Evolutionary conservation across 1,140 invertebrate species (phyloP).

Genomic region (Nebria ingens): DNA sequence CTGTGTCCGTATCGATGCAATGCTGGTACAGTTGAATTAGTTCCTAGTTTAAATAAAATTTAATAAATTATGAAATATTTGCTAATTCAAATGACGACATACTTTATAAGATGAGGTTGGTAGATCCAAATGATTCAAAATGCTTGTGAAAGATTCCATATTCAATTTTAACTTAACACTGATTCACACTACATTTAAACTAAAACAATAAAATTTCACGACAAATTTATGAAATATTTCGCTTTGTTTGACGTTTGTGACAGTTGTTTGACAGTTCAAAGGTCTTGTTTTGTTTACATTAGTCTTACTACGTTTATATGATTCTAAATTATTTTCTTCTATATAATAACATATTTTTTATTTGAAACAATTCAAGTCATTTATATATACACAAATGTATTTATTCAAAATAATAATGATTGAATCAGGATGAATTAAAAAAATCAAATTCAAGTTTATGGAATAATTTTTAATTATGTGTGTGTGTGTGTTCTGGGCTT

Average conservation of each 20-base stretch:
- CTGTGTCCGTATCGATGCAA: background rate
- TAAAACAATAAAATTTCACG: too few relatives aligned
- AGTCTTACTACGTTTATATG: background rate
- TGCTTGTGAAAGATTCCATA: background rate
- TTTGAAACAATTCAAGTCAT: too few relatives aligned
- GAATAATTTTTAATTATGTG: too few relatives aligned
- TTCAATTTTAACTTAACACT: background rate
- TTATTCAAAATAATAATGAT: too few relatives aligned
- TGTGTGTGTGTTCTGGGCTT: too few relatives aligned
- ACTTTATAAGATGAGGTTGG: background rate
- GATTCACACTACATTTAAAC: too few relatives aligned
- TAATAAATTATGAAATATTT: background rate
- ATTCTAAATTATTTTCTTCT: too few relatives aligned
- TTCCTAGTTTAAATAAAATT: background rate
- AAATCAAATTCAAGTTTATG: too few relatives aligned
- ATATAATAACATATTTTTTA: too few relatives aligned
- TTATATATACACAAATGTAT: too few relatives aligned
- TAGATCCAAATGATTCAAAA: background rate
- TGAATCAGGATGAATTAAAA: too few relatives aligned
- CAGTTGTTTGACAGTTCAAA: constrained; percentile 1
- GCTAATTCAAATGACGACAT: background rate
- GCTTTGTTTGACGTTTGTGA: background rate
- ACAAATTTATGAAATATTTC: background rate
- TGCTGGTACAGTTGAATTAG: background rate
- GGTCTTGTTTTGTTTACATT: background rate